Evolutionary conservation across 2,888 invertebrate genomes (phyloP), one percentile per base, ranked within the genome.

Genomic region (Hydrotaea diabolus): DNA sequence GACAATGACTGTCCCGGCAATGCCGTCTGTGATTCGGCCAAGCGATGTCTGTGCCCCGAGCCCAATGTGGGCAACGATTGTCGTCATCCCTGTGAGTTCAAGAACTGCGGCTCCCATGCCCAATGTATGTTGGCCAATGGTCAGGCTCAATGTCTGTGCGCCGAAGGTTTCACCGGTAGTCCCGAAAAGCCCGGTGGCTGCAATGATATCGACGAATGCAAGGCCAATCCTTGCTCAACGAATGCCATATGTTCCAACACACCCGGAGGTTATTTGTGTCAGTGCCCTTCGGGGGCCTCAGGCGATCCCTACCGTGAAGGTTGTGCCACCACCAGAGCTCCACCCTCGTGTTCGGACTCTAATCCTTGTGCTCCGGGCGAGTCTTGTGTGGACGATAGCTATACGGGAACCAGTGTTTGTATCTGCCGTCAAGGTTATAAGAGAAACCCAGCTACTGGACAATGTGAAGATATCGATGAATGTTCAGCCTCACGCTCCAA

Each of bases 61-160:
- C 98, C 98, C 0, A 98, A 98, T 90, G 94, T 97, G 87, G 98
- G 98, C 88, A 97, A 97, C 88, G 97, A 97, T 89, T 98, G 98
- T 89, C 95, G 97, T 92, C 98, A 98, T 95, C 98, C 98, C 0
- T 98, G 98, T 91, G 98, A 98, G 93, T 94, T 95, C 31, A 93
- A 96, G 49, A 94, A 95, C 79, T 98, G 98, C 91, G 96, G 96
- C 69, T 95, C 96, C 69, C 98, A 98, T 92, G 96, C 97, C 7
- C 96, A 97, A 90, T 98, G 98, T 92, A 96, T 97, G 94, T 92
- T 98, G 76, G 95, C 96, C 77, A 96, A 96, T 89, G 96, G 96
- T 89, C 94, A 94, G 88, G 97, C 97, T 0, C 96, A 96, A 89
- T 98, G 98, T 90, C 94, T 96, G 49, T 98, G 98, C 90, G 94